Base-by-base conservation (phyloP, 2,797 vertebrate species). In the Mionectes olivaceus region DNA sequence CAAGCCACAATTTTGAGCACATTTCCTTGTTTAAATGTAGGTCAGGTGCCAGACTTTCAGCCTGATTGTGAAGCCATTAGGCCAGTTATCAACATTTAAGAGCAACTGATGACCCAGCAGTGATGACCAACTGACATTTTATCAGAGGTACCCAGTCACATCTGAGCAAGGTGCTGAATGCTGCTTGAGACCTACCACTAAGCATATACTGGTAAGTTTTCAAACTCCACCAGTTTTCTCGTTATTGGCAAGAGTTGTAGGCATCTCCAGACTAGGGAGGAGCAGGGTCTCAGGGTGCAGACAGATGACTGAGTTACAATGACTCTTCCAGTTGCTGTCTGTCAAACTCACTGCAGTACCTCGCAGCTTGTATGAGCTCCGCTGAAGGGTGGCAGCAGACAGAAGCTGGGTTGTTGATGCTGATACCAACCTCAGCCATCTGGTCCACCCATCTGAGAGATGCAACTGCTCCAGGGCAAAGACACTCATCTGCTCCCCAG, bases 101-200 rank as follows among this genome's bases (percentile, higher is more conserved):
- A 91, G 27, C 28, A 61, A 39, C 4, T 0, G 1, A 23, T 6
- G 27, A 30, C 19, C 10, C 4, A 11, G 23, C 23, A 83, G 63
- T 4, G 32, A 16, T 2, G 8, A 13, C 11, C 0, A 7, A 17
- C 6, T 24, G 60, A 35, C 11, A 6, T 65, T 50, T 64, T 16
- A 64, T 28, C 41, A 53, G 41, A 68, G 12, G 4, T 6, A 19
- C 7, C 27, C 43, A 1, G 1, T 4, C 2, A 4, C 24, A 35
- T 35, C 7, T 4, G 0, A 17, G 6, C 0, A 0, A 39, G 18
- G 13, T 17, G 47, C 21, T 1, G 5, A 85, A 79, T 0, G 0
- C 35, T 35, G 32, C 21, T 24, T 9, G 11, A 67, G 74, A 78
- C 23, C 25, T 9, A 24, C 1, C 0, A 10, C 15, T 25, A 12